Evolutionary conservation across 2,888 invertebrate species (phyloP).

Genomic region (Lasioglossum lativentre): DNA sequence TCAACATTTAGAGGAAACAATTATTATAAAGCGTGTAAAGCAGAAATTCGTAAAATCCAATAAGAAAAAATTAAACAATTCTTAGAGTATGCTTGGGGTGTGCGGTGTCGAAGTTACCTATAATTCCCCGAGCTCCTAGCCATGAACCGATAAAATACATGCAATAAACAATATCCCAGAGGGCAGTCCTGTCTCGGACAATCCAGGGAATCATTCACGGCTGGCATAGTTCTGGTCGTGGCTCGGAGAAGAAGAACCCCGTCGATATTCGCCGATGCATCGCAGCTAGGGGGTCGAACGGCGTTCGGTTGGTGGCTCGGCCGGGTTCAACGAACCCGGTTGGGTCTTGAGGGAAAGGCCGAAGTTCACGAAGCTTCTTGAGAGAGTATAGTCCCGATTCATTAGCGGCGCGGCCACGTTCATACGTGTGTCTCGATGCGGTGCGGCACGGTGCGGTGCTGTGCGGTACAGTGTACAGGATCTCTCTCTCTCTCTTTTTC

Average conservation of each 20-base stretch:
- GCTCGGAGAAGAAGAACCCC: background rate
- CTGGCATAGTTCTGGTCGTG: background rate
- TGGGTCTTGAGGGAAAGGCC: slow-evolving; percentile 52
- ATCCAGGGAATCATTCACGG: background rate
- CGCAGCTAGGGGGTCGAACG: slow-evolving; percentile 13
- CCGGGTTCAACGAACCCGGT: slow-evolving; percentile 51
- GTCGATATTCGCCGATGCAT: slow-evolving; percentile 20
- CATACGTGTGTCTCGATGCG: slow-evolving; percentile 43
- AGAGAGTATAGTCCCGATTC: slow-evolving; percentile 62
- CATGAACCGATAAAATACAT: background rate
- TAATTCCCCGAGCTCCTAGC: no score
- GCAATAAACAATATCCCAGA: background rate
- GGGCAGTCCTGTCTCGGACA: background rate
- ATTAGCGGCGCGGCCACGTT: slow-evolving; percentile 55
- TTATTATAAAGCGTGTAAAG: no score
- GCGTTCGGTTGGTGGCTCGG: slow-evolving; percentile 27
- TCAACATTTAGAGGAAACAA: no score
- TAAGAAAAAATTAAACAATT: background rate
- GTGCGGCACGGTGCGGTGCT: background rate
- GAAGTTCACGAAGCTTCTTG: slow-evolving; percentile 56
- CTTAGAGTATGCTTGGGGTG: background rate
- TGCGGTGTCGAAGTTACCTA: no score
- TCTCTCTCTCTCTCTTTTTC: slow-evolving; percentile 11
- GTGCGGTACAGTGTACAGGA: background rate
- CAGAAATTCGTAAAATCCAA: no score